These are phyloP conservation scores for Pseudoips prasinana DNA, from an alignment of 2,888 invertebrate species.

Conservation along the genomic window DNA sequence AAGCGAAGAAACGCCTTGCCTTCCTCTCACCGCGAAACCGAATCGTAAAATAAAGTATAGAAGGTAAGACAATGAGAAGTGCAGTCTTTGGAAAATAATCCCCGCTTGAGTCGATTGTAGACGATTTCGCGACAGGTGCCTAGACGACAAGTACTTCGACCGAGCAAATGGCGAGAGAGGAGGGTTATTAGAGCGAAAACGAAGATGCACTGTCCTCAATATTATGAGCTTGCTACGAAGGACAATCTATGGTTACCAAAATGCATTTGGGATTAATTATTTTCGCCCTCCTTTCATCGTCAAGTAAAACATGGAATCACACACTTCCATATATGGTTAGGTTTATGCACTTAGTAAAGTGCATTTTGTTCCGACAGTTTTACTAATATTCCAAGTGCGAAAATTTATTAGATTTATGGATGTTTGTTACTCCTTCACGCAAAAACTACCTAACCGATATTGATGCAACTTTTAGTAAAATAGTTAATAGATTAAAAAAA, in stretches of 20 bases:
- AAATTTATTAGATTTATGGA: too few species aligned
- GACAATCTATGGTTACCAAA: neutral
- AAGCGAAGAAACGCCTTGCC: constrained; percentile 45
- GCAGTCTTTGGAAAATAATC: constrained; percentile 74
- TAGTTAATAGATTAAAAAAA: too few species aligned
- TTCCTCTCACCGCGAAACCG: constrained; percentile 63
- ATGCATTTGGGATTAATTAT: too few species aligned
- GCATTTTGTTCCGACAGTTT: too few species aligned
- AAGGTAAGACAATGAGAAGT: constrained; percentile 64
- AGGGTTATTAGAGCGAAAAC: constrained; percentile 64
- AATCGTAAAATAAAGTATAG: constrained; percentile 64
- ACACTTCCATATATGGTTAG: too few species aligned
- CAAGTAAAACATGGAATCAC: too few species aligned
- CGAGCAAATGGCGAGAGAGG: constrained; percentile 33
- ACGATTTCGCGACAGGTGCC: constrained; percentile 46
- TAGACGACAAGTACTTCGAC: constrained; percentile 20
- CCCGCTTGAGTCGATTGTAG: constrained; percentile 55
- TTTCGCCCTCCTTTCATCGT: too few species aligned
- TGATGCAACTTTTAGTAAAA: too few species aligned
- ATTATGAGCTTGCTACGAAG: neutral
- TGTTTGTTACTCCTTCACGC: too few species aligned
- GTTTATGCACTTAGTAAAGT: too few species aligned
- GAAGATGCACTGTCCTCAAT: constrained; percentile 31
- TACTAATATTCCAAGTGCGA: too few species aligned
- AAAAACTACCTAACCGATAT: too few species aligned